Conservation (phyloP, 2,113 vertebrate species). For the Morone chrysops region DNA sequence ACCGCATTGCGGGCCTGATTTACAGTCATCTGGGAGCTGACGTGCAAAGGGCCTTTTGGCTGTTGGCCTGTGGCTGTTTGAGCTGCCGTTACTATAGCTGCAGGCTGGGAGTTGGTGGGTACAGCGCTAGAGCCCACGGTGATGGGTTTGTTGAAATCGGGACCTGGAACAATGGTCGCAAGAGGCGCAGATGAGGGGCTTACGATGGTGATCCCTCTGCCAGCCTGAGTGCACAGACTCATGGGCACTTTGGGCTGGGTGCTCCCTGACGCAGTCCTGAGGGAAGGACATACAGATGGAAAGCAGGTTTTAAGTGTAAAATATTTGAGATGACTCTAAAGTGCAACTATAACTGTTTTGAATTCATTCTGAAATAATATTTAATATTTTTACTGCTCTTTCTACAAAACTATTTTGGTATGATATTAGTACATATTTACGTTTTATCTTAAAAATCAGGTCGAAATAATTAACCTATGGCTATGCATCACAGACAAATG, state of each 20-base stretch:
- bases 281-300: conserved; percentile 13
- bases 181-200: conserved; percentile 88
- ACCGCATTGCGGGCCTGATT: conserved; percentile 95
- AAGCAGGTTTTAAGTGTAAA: not conserved
- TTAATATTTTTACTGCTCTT: not conserved
- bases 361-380: too few species aligned
- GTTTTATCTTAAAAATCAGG: not conserved
- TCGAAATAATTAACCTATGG: not conserved
- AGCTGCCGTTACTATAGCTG: conserved; percentile 86
- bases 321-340: too few species aligned
- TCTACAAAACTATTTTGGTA: not conserved
- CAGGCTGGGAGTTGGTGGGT: conserved; percentile 81
- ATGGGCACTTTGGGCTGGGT: conserved; percentile 90
- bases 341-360: not conserved
- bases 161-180: conserved; percentile 85
- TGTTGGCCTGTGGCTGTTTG: conserved; percentile 91
- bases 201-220: conserved; percentile 88
- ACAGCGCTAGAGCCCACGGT: conserved; percentile 71
- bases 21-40: conserved; percentile 96
- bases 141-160: conserved; percentile 83
- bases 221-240: conserved; percentile 87
- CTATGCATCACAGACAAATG: not conserved
- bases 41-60: conserved; percentile 92
- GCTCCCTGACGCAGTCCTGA: conserved; percentile 88
- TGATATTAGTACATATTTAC: not conserved